Conservation (phyloP, 2,113 vertebrate genomes). For the Pungitius pungitius region DNA sequence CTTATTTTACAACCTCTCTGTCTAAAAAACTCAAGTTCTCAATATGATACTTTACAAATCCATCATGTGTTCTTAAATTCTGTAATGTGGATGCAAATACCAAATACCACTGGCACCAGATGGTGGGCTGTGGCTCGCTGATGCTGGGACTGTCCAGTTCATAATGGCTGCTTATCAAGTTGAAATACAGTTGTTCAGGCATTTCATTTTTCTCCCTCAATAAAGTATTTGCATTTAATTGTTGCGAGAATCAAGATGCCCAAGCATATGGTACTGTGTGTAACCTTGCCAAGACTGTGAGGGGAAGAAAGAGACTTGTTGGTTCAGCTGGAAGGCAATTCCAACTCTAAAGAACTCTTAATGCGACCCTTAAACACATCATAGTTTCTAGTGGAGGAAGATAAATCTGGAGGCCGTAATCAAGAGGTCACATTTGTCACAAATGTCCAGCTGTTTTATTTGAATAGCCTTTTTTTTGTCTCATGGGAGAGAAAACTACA, state of each 20-base stretch:
- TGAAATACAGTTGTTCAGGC: conserved; percentile 26
- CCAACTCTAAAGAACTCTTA: conserved; percentile 20
- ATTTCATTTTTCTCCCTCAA: conserved; percentile 31
- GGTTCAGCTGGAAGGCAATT: conserved; percentile 37
- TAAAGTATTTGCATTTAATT: conserved; percentile 43
- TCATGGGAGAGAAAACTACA: conserved; percentile 29
- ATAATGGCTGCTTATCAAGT: conserved; percentile 14
- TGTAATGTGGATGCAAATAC: conserved; percentile 5
- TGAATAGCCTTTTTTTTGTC: conserved; percentile 15
- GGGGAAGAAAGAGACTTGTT: conserved; percentile 27
- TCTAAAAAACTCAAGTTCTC: conserved; percentile 3
- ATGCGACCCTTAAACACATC: conserved; percentile 25
- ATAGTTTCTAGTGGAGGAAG: neutral
- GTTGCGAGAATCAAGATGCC: conserved; percentile 38
- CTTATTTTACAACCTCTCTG: conserved; percentile 57
- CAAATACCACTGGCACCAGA: conserved; percentile 9
- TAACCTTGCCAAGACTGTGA: conserved; percentile 29
- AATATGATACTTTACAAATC: conserved; percentile 20
- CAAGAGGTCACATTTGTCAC: conserved; percentile 47
- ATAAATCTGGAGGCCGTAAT: conserved; percentile 39
- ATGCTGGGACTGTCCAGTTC: conserved; percentile 36
- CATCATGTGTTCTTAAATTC: neutral
- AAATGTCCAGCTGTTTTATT: conserved; percentile 38
- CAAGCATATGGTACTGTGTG: conserved; percentile 29
- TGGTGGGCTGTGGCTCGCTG: neutral